Evolutionary conservation across 2,888 invertebrate genomes (phyloP).

Genomic region (Acanthosepion lycidas): DNA sequence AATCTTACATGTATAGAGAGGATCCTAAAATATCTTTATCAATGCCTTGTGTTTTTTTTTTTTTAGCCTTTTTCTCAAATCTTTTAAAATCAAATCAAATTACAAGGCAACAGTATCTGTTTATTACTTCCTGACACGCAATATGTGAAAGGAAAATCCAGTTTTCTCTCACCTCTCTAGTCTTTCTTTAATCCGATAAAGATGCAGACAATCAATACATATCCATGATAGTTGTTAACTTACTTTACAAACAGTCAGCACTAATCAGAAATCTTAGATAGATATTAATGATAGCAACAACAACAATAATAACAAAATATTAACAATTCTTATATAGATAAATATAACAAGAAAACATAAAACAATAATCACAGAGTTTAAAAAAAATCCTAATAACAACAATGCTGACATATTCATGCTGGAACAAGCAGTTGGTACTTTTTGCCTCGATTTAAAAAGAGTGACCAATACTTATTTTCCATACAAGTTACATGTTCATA

Average conservation of each 20-base stretch:
- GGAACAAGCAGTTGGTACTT: neutral
- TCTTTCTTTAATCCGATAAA: neutral
- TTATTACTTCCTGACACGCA: too few relatives aligned
- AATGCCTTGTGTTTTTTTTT: too few relatives aligned
- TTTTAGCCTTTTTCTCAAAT: too few relatives aligned
- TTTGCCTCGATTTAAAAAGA: neutral
- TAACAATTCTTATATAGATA: neutral
- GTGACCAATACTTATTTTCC: slow-evolving; percentile 33
- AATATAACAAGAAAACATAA: neutral
- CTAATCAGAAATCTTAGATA: neutral
- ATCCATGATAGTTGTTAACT: neutral
- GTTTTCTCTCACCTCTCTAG: neutral
- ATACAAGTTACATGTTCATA: neutral
- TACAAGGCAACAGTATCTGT: too few relatives aligned
- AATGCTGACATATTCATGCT: neutral
- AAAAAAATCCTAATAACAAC: neutral
- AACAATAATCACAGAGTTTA: neutral
- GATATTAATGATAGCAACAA: neutral
- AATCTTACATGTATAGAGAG: too few relatives aligned
- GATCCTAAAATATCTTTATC: too few relatives aligned
- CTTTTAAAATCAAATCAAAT: too few relatives aligned
- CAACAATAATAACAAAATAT: neutral
- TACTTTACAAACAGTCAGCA: neutral
- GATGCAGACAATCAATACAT: slow-evolving; percentile 33
- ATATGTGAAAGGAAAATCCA: too few relatives aligned